Percentiles rank a stretch among this genome's conserved stretches.
Evolutionary conservation across 1,140 invertebrate genomes (phyloP).

Genomic region (Drosophila mojavensis): DNA sequence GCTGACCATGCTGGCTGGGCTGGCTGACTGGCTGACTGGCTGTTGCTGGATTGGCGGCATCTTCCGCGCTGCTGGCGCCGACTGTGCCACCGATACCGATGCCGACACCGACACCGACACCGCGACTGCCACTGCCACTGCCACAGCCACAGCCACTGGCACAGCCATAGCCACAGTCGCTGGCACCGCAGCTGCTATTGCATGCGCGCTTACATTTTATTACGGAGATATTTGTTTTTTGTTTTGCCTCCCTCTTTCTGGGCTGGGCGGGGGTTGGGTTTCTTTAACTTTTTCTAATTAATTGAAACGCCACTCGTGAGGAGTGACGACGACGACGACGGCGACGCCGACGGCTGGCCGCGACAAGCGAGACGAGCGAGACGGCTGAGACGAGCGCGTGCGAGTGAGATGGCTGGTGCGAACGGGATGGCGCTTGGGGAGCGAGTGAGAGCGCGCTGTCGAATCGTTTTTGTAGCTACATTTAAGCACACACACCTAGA

Average conservation of each 20-base stretch:
- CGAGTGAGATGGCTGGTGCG: slow-evolving; percentile 22
- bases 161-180: slow-evolving; percentile 16
- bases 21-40: slow-evolving; percentile 10
- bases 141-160: slow-evolving; percentile 35
- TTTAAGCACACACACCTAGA: slow-evolving; percentile 33
- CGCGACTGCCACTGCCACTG: slow-evolving; percentile 27
- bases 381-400: neutral
- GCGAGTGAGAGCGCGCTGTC: slow-evolving; percentile 31
- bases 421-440: slow-evolving; percentile 23
- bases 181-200: slow-evolving; percentile 53
- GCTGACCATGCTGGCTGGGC: slow-evolving; percentile 49
- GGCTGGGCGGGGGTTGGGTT: slow-evolving; percentile 30
- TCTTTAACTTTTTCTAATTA: slow-evolving; percentile 83
- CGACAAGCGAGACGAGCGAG: slow-evolving; percentile 16
- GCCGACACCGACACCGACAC: slow-evolving; percentile 21
- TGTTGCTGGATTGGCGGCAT: slow-evolving; percentile 72
- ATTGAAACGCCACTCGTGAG: slow-evolving; percentile 79
- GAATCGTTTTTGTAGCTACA: slow-evolving; percentile 46
- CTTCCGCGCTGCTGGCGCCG: slow-evolving; percentile 61
- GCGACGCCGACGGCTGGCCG: slow-evolving; percentile 36
- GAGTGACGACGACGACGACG: slow-evolving; percentile 47
- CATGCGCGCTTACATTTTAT: slow-evolving; percentile 79
- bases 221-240: slow-evolving; percentile 74
- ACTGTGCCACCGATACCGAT: slow-evolving; percentile 24
- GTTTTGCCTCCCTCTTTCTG: slow-evolving; percentile 25